These are phyloP conservation scores for Zaprionus camerounensis DNA, from an alignment of 1,140 invertebrate species.

Conservation along the genomic window DNA sequence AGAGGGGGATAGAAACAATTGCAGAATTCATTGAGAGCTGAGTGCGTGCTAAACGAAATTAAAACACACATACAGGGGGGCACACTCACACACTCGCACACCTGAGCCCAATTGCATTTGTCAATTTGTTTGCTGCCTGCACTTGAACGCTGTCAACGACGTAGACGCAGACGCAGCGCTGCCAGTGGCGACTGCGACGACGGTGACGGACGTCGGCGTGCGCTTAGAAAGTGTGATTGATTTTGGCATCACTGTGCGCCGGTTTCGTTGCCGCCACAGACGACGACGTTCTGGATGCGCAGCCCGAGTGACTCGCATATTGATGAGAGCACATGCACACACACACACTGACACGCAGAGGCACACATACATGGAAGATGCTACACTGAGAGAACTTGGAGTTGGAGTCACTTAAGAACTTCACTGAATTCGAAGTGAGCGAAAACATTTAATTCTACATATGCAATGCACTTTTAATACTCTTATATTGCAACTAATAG, in stretches of 20 bases:
- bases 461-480: too few relatives aligned
- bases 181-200: conserved; percentile 11
- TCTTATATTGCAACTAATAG: too few relatives aligned
- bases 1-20: conserved; percentile 6
- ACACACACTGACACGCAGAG: conserved; percentile 7
- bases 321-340: conserved; percentile 50
- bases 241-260: conserved; percentile 73
- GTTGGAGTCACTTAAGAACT: background rate
- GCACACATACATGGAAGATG: background rate
- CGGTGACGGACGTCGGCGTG: conserved; percentile 3
- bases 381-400: background rate
- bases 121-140: conserved; percentile 53
- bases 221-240: conserved; percentile 83
- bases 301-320: conserved; percentile 54
- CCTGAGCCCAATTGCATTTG: conserved; percentile 37
- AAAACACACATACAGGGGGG: conserved; percentile 16
- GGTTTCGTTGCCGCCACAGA: conserved; percentile 58
- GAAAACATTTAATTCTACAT: too few relatives aligned
- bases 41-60: conserved; percentile 45
- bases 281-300: conserved; percentile 66
- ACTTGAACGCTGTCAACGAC: conserved; percentile 35
- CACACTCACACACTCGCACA: conserved; percentile 7
- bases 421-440: background rate
- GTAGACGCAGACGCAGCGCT: conserved; percentile 5
- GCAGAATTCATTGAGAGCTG: conserved; percentile 26